Conservation (phyloP, 2,113 vertebrate genomes). For the Eptesicus fuscus region DNA sequence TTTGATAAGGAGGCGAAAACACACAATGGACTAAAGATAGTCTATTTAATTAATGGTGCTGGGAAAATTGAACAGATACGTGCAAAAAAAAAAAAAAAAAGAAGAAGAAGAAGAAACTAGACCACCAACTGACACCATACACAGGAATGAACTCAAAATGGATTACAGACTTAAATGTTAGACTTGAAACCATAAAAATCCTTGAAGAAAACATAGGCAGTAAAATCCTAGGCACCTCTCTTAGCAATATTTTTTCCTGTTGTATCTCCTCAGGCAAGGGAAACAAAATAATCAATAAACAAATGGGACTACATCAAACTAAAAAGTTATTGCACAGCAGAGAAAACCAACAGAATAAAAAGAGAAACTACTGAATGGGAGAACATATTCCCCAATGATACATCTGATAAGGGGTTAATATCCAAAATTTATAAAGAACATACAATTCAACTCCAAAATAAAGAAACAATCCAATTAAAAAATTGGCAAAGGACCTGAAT, state of each 20-base stretch:
- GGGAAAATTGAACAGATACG: neutral
- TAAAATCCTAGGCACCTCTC: neutral
- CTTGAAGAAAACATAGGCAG: neutral
- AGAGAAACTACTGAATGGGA: neutral
- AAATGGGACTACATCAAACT: neutral
- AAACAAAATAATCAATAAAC: neutral
- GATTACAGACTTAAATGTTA: neutral
- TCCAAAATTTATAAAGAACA: neutral
- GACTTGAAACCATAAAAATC: neutral
- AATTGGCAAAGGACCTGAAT: neutral
- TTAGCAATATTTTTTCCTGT: neutral
- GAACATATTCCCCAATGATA: neutral
- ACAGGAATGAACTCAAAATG: neutral
- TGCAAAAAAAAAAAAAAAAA: neutral
- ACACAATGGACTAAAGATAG: neutral
- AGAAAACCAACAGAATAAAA: neutral
- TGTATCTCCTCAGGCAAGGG: neutral
- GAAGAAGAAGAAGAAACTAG: neutral
- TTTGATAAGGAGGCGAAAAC: neutral
- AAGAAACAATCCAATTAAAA: neutral
- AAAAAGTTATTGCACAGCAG: neutral
- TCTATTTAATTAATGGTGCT: neutral
- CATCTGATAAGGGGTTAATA: neutral
- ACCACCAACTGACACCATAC: neutral
- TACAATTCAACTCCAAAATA: neutral